Evolutionary conservation across 2,797 vertebrate species (phyloP), one percentile per base, ranked within the genome.

Genomic region (Pseudochirops cupreus): DNA sequence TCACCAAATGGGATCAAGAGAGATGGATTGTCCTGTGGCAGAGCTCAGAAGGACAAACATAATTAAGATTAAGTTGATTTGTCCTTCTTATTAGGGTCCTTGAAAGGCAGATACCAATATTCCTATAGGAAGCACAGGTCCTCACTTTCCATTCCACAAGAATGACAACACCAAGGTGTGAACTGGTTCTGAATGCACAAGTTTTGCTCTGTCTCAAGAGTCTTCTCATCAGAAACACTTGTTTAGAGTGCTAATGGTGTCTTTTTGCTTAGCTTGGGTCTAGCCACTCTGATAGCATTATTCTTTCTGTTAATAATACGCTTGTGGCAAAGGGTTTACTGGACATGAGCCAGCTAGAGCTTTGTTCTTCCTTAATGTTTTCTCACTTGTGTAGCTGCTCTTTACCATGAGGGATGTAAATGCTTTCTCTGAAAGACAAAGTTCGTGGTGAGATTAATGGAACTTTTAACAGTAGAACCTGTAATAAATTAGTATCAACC

Each of bases 361-460:
- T 82, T 62, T 57, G n/a, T 33, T 46, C 93, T 95, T 26, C 39
- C 29, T 3, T 94, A 56, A 54, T 16, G 0, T 26, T 1, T 50
- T 21, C 55, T 26, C 26, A 3, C 16, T 94, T 5, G n/a, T 94
- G 21, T 0, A 0, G 29, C 92, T 58, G 31, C 0, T 26, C 6
- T 57, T 1, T 91, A 18, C 93, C 7, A 53, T 10, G n/a, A 92
- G 93, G 39, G 91, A 3, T 26, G 5, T 10, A 94, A 39, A 54
- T 46, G 90, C 39, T 50, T 24, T 56, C 93, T 87, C 11, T 92
- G 54, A 89, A 54, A 56, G 13, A 50, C 11, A 67, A 16, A 54
- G 91, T 16, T 39, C 92, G 31, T 96, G 29, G 82, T n/a, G 46
- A 54, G 53, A 92, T 91, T 95, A 59, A 62, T 50, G 52, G 33